Evolutionary conservation across 2,797 vertebrate species (phyloP).

Genomic region (Semotilus atromaculatus): DNA sequence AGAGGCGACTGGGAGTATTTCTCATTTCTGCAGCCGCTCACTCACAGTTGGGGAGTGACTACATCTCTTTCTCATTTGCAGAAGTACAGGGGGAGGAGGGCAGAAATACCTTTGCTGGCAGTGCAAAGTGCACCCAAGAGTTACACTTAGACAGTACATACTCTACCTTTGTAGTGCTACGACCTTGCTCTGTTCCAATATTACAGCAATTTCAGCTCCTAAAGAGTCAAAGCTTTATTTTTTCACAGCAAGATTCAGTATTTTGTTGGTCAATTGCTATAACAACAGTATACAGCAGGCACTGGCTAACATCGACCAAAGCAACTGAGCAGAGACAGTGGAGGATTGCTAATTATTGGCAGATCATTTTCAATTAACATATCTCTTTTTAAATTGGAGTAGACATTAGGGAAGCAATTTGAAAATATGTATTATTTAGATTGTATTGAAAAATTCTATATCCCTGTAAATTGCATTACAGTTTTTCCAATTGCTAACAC

Average conservation of each 20-base stretch:
- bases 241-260: constrained; percentile 55
- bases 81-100: constrained; percentile 65
- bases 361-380: constrained; percentile 44
- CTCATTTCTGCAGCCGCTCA: constrained; percentile 71
- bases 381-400: neutral
- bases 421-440: neutral
- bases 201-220: constrained; percentile 64
- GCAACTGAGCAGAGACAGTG: constrained; percentile 36
- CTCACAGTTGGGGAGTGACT: constrained; percentile 69
- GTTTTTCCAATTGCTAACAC: too few species aligned
- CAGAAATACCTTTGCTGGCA: constrained; percentile 68
- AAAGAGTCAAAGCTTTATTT: constrained; percentile 61
- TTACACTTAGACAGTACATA: constrained; percentile 63
- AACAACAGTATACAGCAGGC: constrained; percentile 58
- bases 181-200: constrained; percentile 56
- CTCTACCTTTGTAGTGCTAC: constrained; percentile 63
- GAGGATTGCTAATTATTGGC: constrained; percentile 30
- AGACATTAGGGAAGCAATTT: neutral
- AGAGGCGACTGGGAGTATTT: constrained; percentile 70
- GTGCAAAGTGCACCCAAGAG: constrained; percentile 69
- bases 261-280: constrained; percentile 60
- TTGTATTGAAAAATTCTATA: neutral
- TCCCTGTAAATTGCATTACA: neutral
- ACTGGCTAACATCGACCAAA: neutral
- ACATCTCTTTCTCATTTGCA: constrained; percentile 76